phyloP scores from a whole-genome alignment of 2,888 invertebrate species.

The Cheilosia soror region DNA sequence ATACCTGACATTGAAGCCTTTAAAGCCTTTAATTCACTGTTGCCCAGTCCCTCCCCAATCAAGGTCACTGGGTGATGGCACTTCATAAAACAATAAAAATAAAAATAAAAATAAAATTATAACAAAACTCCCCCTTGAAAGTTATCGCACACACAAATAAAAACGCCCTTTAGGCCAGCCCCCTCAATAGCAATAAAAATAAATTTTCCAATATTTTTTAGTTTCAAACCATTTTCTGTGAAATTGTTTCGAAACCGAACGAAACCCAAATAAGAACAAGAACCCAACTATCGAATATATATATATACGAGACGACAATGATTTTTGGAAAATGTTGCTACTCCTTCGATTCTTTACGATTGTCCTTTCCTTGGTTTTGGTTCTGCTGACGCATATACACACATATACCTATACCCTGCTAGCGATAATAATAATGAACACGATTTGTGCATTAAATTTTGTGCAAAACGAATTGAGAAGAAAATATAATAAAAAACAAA shows the following conservation, averaged over 20 bases:
- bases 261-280: slow-evolving; percentile 18
- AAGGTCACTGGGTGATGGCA: slow-evolving; percentile 24
- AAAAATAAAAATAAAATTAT: not conserved
- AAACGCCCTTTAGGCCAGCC: slow-evolving; percentile 54
- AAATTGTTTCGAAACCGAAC: slow-evolving; percentile 33
- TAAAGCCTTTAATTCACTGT: too few relatives aligned
- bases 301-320: slow-evolving; percentile 55
- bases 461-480: slow-evolving; percentile 70
- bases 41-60: not conserved
- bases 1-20: too few relatives aligned
- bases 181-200: slow-evolving; percentile 68
- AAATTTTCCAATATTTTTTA: slow-evolving; percentile 68
- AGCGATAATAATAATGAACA: slow-evolving; percentile 75
- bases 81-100: slow-evolving; percentile 38
- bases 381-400: slow-evolving; percentile 45
- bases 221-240: slow-evolving; percentile 55
- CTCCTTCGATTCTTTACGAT: slow-evolving; percentile 70
- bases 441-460: slow-evolving; percentile 76
- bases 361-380: slow-evolving; percentile 49
- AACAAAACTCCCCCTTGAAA: not conserved
- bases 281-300: slow-evolving; percentile 23
- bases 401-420: slow-evolving; percentile 44
- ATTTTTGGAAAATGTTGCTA: slow-evolving; percentile 59
- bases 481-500: slow-evolving; percentile 35
- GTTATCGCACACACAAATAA: slow-evolving; percentile 7